phyloP scores from a whole-genome alignment of 35 echinoderm and acorn worm genomes.

The Amphiura filiformis region DNA sequence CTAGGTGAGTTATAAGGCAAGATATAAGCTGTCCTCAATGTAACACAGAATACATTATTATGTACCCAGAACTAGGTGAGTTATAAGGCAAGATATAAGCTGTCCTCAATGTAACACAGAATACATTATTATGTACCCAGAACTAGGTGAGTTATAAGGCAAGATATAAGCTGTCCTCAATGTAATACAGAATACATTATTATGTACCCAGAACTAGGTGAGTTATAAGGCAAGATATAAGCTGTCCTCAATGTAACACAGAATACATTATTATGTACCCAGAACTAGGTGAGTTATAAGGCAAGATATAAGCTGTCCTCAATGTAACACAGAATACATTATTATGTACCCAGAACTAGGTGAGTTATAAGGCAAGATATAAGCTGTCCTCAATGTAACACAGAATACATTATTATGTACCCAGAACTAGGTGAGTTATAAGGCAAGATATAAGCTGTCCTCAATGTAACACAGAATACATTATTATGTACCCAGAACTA shows the following conservation, averaged over 20 bases:
- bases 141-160: constrained; percentile 92
- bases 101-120: constrained; percentile 94
- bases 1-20: constrained; percentile 94
- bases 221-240: too few relatives aligned
- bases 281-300: constrained; percentile 89
- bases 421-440: constrained; percentile 93
- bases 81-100: too few relatives aligned
- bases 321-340: constrained; percentile 87
- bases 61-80: constrained; percentile 91
- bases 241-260: constrained; percentile 88
- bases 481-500: constrained; percentile 87
- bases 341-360: constrained; percentile 93
- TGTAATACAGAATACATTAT: constrained; percentile 92
- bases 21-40: constrained; percentile 92
- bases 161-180: constrained; percentile 93
- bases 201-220: constrained; percentile 89
- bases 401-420: constrained; percentile 90
- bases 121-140: constrained; percentile 87
- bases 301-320: too few relatives aligned
- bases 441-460: too few relatives aligned
- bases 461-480: constrained; percentile 90
- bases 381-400: constrained; percentile 88
- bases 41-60: constrained; percentile 89
- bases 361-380: too few relatives aligned
- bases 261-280: constrained; percentile 93